Evolutionary conservation across 2,888 invertebrate species (phyloP).

Genomic region (Pammene aurita): DNA sequence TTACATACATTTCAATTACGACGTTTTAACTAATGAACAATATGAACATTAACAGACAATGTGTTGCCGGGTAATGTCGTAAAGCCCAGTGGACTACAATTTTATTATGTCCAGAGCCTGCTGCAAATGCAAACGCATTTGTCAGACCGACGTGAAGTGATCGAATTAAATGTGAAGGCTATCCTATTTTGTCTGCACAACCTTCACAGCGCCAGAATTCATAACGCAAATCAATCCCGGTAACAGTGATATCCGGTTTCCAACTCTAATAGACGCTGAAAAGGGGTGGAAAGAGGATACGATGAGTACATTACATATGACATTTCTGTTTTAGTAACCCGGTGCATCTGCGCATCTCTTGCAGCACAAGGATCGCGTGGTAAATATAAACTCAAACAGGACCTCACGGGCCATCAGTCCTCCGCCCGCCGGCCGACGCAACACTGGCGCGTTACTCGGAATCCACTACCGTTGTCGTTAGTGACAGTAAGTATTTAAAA

Average conservation of each 20-base stretch:
- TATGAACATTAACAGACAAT: no score
- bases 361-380: neutral
- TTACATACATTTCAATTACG: no score
- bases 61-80: no score
- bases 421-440: neutral
- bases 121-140: no score
- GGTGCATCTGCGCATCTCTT: conserved; percentile 22
- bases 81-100: no score
- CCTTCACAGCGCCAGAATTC: conserved; percentile 9
- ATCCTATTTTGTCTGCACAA: no score
- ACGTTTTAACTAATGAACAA: no score
- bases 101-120: no score
- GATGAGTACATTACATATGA: neutral
- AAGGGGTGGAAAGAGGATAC: neutral
- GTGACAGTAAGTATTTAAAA: conserved; percentile 54
- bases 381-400: conserved; percentile 2
- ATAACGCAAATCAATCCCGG: neutral
- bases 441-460: conserved; percentile 61
- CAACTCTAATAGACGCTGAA: neutral
- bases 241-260: neutral
- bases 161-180: no score
- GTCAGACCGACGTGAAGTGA: no score
- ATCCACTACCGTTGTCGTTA: conserved; percentile 61
- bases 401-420: conserved; percentile 6
- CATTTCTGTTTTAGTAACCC: neutral